Evolutionary conservation across 2,888 invertebrate species (phyloP), one percentile per base, ranked within the genome.

Genomic region (Odontothrips loti): DNA sequence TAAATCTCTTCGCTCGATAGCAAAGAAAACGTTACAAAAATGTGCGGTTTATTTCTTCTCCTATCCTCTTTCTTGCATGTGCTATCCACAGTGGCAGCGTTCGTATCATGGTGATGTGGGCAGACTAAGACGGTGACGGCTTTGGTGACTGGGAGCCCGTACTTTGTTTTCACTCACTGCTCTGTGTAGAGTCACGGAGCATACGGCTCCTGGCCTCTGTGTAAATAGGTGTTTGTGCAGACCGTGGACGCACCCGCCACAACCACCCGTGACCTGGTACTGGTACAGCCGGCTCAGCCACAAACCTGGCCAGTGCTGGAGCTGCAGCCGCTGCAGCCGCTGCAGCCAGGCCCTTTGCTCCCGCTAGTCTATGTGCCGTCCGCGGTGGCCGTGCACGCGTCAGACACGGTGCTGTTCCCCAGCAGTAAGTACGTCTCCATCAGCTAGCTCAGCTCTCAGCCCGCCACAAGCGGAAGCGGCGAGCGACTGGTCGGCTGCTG

Each of bases 221-320:
- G 68, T 75, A 75, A 75, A 75, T 75, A 75, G 27, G 68, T 75
- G 68, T 75, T 27, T 75, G 68, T 75, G 27, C 68, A 75, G 68
- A 75, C 68, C 27, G n/a, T 27, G 68, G 68, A 75, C 68, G 6
- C 68, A 75, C 68, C 12, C 10, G 68, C 27, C 12, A 27, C 20
- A 11, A 58, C 58, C 17, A 58, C 58, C 15, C 58, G 11, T 17
- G 58, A 15, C 34, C 34, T 43, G 34, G n/a, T n/a, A n/a, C n/a
- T 51, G 51, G 51, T 51, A 1, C 17, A 1, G 51, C 51, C 51
- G 6, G 58, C 20, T 6, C 58, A 6, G 58, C 17, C 58, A 15
- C 58, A 58, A 11, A 0, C 58, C 58, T 58, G 17, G 58, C 6
- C 20, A 15, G 58, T 6, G 17, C 58, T 58, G 17, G 34, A 2